Conservation (phyloP, 2,888 invertebrate species). For the Seladonia tumulorum region DNA sequence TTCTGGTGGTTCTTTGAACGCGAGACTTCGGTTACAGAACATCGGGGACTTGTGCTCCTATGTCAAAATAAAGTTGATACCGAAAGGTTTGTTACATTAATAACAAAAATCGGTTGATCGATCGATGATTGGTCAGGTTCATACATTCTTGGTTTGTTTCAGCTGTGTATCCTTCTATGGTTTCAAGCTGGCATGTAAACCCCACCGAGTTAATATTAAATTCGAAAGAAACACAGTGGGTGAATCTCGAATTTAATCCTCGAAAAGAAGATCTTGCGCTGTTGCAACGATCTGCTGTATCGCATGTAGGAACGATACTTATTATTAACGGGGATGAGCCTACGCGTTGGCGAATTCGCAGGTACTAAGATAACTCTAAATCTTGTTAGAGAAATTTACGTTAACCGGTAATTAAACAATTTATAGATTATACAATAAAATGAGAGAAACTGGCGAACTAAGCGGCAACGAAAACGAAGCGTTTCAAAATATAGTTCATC, state of each 20-base stretch:
- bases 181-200: conserved; percentile 81
- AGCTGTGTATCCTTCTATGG: conserved; percentile 80
- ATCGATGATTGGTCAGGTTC: not conserved
- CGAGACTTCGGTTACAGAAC: conserved; percentile 85
- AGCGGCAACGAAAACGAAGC: conserved; percentile 74
- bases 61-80: conserved; percentile 81
- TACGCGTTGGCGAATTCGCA: conserved; percentile 83
- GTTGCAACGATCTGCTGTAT: conserved; percentile 80
- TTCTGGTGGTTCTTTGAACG: conserved; percentile 84
- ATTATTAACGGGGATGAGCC: conserved; percentile 86
- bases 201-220: conserved; percentile 84
- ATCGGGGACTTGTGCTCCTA: conserved; percentile 86
- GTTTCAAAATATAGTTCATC: conserved; percentile 78
- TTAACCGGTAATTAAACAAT: not conserved
- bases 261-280: conserved; percentile 84
- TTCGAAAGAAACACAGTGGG: conserved; percentile 81
- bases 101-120: not conserved
- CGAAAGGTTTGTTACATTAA: conserved; percentile 76
- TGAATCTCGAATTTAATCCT: conserved; percentile 84
- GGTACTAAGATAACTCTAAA: conserved; percentile 60
- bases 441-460: conserved; percentile 77
- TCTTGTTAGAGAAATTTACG: not conserved
- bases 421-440: conserved; percentile 79
- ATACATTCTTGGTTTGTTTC: conserved; percentile 24
- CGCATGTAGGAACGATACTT: conserved; percentile 84